phyloP scores from a whole-genome alignment of 2,113 vertebrate genomes.

The Poeciliopsis retropinna region DNA sequence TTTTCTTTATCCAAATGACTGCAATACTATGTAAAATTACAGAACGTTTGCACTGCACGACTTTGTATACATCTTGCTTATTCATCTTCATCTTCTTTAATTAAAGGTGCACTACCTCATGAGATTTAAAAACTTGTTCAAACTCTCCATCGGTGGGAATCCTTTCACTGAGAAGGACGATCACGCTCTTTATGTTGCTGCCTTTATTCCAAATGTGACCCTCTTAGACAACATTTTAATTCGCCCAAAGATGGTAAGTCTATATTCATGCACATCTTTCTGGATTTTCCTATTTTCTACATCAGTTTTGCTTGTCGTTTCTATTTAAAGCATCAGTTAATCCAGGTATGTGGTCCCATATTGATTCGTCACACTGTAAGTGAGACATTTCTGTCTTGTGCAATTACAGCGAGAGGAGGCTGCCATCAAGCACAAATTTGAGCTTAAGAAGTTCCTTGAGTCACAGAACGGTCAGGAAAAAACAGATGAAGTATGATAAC shows the following conservation, averaged over 20 bases:
- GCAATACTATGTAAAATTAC: not conserved
- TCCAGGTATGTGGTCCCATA: not conserved
- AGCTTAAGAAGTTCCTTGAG: constrained; percentile 66
- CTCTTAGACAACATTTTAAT: constrained; percentile 87
- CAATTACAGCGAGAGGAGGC: constrained; percentile 79
- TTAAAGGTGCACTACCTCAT: constrained; percentile 86
- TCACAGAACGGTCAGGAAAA: constrained; percentile 72
- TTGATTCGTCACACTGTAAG: not conserved
- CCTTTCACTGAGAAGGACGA: constrained; percentile 75
- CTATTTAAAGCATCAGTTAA: not conserved
- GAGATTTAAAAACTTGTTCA: constrained; percentile 81
- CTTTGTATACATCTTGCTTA: not conserved
- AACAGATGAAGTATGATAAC: constrained; percentile 78
- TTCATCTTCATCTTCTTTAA: not conserved
- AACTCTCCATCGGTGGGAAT: constrained; percentile 86
- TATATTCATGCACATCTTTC: not conserved
- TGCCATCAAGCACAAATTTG: constrained; percentile 69
- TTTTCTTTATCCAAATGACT: not conserved
- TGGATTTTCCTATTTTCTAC: not conserved
- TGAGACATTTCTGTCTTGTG: not conserved
- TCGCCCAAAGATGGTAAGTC: constrained; percentile 80
- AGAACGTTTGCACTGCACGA: not conserved
- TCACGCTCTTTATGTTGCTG: constrained; percentile 81
- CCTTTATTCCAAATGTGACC: constrained; percentile 84
- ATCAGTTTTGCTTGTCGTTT: too few species aligned